Conservation (phyloP, 2,888 invertebrate species). For the Psylliodes chrysocephalus region DNA sequence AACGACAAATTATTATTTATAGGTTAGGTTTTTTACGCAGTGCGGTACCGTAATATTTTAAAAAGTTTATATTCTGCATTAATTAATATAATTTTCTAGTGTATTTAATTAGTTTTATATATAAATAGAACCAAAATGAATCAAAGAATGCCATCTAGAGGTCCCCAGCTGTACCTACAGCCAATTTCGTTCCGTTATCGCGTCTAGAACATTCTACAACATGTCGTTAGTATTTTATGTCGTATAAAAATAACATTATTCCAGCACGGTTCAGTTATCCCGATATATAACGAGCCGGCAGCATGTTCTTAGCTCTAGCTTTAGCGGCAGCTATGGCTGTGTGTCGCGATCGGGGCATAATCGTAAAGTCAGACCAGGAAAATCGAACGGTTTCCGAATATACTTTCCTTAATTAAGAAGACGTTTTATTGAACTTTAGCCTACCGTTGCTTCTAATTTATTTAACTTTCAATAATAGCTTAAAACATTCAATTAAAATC, state of each 20-base stretch:
- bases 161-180: not conserved
- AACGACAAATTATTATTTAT: conserved; percentile 31
- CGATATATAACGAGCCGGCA: conserved; percentile 59
- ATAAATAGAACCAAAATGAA: not conserved
- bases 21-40: not conserved
- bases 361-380: conserved; percentile 55
- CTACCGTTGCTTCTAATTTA: no score
- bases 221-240: conserved; percentile 59
- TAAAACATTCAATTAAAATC: no score
- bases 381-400: conserved; percentile 52
- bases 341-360: conserved; percentile 50
- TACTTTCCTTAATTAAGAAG: conserved; percentile 55
- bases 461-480: no score
- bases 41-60: not conserved
- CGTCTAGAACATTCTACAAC: conserved; percentile 44
- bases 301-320: conserved; percentile 53
- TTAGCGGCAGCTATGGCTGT: conserved; percentile 44
- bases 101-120: no score
- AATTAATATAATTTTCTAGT: no score
- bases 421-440: no score
- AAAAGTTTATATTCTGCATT: no score
- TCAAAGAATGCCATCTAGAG: not conserved
- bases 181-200: conserved; percentile 6
- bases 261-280: conserved; percentile 58
- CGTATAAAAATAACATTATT: conserved; percentile 60